These are phyloP conservation scores for Scomber japonicus DNA, from an alignment of 2,113 vertebrate species.

Conservation along the genomic window DNA sequence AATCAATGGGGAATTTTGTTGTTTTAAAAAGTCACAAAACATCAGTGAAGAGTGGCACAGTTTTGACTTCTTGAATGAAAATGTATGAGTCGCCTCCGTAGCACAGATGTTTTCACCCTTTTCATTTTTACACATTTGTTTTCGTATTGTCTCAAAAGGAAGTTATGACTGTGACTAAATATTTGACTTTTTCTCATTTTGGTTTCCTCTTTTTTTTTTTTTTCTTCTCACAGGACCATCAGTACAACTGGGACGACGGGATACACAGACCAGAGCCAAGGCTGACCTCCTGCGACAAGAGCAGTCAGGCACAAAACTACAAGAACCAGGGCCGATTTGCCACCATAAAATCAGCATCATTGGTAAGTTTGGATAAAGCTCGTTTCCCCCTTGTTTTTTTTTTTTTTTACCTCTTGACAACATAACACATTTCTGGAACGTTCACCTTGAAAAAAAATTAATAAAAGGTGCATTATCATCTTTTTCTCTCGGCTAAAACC, in stretches of 20 bases:
- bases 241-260: slow-evolving; percentile 96
- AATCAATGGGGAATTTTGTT: slow-evolving; percentile 15
- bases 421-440: neutral
- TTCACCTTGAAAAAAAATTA: neutral
- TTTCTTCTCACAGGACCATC: slow-evolving; percentile 88
- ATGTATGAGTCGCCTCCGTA: neutral
- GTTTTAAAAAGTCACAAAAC: slow-evolving; percentile 14
- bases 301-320: slow-evolving; percentile 95
- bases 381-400: neutral
- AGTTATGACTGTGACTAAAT: neutral
- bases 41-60: neutral
- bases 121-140: neutral
- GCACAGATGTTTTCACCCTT: neutral
- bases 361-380: slow-evolving; percentile 86
- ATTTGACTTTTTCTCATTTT: neutral
- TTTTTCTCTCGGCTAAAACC: slow-evolving; percentile 1
- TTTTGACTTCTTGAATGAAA: slow-evolving; percentile 4
- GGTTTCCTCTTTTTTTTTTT: slow-evolving; percentile 49
- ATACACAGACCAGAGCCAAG: slow-evolving; percentile 93
- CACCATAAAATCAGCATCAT: slow-evolving; percentile 98
- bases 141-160: neutral
- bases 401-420: neutral
- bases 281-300: slow-evolving; percentile 92
- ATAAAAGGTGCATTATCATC: neutral
- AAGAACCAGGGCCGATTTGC: slow-evolving; percentile 97